Base-by-base conservation (phyloP, 2,113 vertebrate genomes). In the Phodopus roborovskii region DNA sequence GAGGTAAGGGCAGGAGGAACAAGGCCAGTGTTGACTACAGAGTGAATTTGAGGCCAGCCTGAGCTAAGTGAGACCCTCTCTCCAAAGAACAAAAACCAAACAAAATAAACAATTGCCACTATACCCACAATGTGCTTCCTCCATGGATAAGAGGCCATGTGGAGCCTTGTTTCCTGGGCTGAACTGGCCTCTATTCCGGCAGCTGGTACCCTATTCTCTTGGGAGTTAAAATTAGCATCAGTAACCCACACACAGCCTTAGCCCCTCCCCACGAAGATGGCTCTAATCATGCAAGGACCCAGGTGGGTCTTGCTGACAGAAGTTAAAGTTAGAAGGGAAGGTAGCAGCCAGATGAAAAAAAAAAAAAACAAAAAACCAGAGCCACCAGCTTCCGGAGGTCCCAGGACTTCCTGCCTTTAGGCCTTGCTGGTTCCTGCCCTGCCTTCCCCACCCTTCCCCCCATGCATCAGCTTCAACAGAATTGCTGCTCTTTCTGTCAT, bases 311-410 rank as follows among this genome's bases (percentile, higher is more conserved):
- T 84, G 90, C 94, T 95, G 94, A 94, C 97, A 97, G 97, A 97
- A 97, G 97, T 95, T 96, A 96, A 96, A 97, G 96, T 97, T 97
- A 96, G 97, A 96, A 97, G 97, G 97, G 97, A 98, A 97, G 97
- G 97, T 89, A 97, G 92, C 78, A 83, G 88, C 92, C 97, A 98
- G 97, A 97, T 97, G 12, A 56, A 56, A 56, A 5, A 70, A 68
- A 36, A 71, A 71, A 71, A 71, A 71, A 70, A 68, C 10, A 9
- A 70, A 70, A 96, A 97, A 96, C 96, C 95, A 97, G 84, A 95
- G 96, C 96, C 88, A 90, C 94, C 84, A 91, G 91, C 89, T 97
- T 98, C 97, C 96, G 96, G 97, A 97, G 96, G 97, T 95, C 94
- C 97, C 94, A 96, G 97, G 75, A 94, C 96, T 97, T 98, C 97